phyloP scores from a whole-genome alignment of 2,113 vertebrate species.

The Micromys minutus region DNA sequence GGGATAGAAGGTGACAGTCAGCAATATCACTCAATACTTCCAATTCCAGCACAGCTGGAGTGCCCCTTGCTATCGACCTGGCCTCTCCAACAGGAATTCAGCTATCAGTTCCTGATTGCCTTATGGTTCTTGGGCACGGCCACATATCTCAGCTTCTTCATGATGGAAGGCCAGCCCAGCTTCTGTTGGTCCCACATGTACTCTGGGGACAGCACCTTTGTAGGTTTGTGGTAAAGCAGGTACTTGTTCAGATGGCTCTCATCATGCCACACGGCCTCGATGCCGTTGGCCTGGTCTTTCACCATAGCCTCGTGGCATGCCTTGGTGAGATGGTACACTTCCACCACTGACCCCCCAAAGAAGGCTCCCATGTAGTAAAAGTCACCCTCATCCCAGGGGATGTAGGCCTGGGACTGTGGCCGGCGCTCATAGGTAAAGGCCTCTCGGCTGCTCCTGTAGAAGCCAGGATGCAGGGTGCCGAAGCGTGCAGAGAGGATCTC shows the following conservation, averaged over 20 bases:
- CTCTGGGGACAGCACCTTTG: slow-evolving; percentile 83
- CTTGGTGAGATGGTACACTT: slow-evolving; percentile 75
- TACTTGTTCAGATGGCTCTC: slow-evolving; percentile 76
- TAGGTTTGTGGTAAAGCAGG: slow-evolving; percentile 83
- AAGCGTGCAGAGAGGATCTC: slow-evolving; percentile 80
- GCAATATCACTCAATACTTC: background rate
- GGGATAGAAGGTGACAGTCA: background rate
- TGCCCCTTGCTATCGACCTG: background rate
- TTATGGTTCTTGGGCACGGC: background rate
- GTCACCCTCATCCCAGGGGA: background rate
- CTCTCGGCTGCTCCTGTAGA: background rate
- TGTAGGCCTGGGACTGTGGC: slow-evolving; percentile 72
- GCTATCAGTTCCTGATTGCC: background rate
- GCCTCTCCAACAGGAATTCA: background rate
- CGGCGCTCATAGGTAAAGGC: slow-evolving; percentile 74
- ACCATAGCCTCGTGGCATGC: slow-evolving; percentile 74
- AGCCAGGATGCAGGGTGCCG: slow-evolving; percentile 81
- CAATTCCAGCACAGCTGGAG: too few species aligned
- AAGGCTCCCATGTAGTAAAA: slow-evolving; percentile 51
- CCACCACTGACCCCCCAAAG: slow-evolving; percentile 76
- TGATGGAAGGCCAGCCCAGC: background rate
- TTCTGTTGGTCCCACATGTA: slow-evolving; percentile 71
- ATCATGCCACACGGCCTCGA: slow-evolving; percentile 82
- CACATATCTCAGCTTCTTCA: background rate
- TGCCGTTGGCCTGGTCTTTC: slow-evolving; percentile 61